Percentiles rank a stretch among this genome's conserved stretches.
Conservation (phyloP, 2,797 vertebrate species). For the Sparus aurata region DNA sequence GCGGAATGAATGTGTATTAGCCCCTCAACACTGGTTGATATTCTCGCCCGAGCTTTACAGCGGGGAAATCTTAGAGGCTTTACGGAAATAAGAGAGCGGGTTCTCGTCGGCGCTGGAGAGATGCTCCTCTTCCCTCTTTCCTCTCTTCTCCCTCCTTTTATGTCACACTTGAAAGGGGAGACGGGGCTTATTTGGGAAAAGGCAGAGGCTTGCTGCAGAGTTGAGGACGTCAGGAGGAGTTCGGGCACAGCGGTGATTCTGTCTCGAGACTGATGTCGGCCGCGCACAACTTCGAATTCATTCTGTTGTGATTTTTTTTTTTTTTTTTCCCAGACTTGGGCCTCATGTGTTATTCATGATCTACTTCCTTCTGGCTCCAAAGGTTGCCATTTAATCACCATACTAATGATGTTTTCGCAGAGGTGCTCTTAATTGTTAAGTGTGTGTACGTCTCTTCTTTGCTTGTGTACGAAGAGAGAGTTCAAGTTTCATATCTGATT, state of each 20-base stretch:
- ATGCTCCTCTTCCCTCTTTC: slow-evolving; percentile 47
- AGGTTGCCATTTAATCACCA: slow-evolving; percentile 55
- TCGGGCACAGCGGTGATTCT: slow-evolving; percentile 26
- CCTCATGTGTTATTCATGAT: slow-evolving; percentile 68
- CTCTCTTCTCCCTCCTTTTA: slow-evolving; percentile 52
- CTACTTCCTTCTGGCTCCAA: slow-evolving; percentile 36
- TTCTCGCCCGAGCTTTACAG: slow-evolving; percentile 50
- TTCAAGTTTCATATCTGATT: slow-evolving; percentile 18
- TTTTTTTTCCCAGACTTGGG: slow-evolving; percentile 41
- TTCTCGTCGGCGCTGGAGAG: slow-evolving; percentile 53
- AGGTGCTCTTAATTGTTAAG: slow-evolving; percentile 39
- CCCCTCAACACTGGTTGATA: slow-evolving; percentile 44
- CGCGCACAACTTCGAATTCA: slow-evolving; percentile 40
- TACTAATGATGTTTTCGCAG: slow-evolving; percentile 49
- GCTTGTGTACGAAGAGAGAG: slow-evolving; percentile 3
- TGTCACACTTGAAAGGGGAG: slow-evolving; percentile 69
- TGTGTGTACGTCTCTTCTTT: not conserved
- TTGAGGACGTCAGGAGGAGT: slow-evolving; percentile 43
- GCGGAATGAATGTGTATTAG: slow-evolving; percentile 47
- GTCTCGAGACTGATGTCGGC: slow-evolving; percentile 21
- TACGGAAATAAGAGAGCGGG: slow-evolving; percentile 47
- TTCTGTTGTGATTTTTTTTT: slow-evolving; percentile 40
- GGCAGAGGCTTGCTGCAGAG: slow-evolving; percentile 29
- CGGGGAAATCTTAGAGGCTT: slow-evolving; percentile 60
- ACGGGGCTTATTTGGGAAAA: slow-evolving; percentile 53